A percentile compares a stretch with the other conserved stretches of the same genome.
phyloP scores from a whole-genome alignment of 2,797 vertebrate genomes.

The Fistularia commersonii region DNA sequence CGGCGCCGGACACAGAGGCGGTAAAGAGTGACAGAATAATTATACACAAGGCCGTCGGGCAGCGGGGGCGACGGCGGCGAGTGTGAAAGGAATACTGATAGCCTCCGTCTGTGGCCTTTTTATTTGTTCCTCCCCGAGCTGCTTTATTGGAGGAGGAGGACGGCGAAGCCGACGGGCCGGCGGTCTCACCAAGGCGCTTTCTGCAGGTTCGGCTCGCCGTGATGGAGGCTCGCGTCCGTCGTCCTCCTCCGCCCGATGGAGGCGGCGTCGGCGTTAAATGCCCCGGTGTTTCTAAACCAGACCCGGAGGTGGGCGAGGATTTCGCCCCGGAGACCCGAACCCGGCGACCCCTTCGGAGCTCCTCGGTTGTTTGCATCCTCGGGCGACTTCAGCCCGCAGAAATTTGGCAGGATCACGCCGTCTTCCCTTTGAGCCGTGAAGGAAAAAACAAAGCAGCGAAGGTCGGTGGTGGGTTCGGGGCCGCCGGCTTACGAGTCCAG shows the following conservation, averaged over 20 bases:
- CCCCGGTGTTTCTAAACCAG: conserved; percentile 19
- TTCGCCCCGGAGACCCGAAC: too few species aligned
- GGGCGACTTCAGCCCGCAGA: conserved; percentile 38
- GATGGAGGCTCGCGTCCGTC: conserved; percentile 27
- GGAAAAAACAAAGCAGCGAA: conserved; percentile 30
- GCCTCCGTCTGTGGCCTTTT: conserved; percentile 43
- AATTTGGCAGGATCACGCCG: conserved; percentile 47
- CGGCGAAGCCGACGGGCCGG: conserved; percentile 39
- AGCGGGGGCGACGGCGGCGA: conserved; percentile 54
- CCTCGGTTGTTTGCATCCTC: conserved; percentile 40
- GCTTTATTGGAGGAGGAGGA: too few species aligned
- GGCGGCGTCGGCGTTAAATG: conserved; percentile 33
- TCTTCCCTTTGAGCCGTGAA: conserved; percentile 33
- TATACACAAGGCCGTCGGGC: conserved; percentile 60
- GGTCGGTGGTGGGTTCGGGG: conserved; percentile 71
- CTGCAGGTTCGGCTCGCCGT: conserved; percentile 44
- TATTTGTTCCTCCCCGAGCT: too few species aligned
- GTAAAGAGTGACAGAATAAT: conserved; percentile 77
- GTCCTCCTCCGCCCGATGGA: conserved; percentile 33
- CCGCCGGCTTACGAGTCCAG: conserved; percentile 37
- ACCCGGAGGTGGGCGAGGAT: too few species aligned
- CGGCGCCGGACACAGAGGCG: conserved; percentile 48
- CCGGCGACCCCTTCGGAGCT: conserved; percentile 37
- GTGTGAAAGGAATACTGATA: conserved; percentile 73
- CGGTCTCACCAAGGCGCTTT: conserved; percentile 60